Evolutionary conservation across 2,888 invertebrate genomes (phyloP).

Genomic region (Tachystola acroxantha): DNA sequence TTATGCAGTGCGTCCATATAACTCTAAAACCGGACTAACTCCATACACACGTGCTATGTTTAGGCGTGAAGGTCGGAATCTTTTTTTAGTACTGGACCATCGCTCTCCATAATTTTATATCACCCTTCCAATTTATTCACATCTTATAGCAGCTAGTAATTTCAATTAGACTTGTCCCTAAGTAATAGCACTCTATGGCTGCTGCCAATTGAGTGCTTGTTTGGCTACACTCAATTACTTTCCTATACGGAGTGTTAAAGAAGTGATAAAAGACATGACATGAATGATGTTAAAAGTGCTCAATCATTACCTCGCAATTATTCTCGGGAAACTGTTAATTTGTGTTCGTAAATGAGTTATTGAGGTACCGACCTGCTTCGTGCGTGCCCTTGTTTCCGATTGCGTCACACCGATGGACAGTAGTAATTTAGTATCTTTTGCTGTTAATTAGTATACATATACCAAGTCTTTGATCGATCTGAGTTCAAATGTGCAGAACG

Average conservation of each 20-base stretch:
- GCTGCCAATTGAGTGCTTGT: conserved; percentile 61
- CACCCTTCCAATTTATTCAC: background rate
- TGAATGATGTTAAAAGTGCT: no score
- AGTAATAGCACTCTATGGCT: conserved; percentile 45
- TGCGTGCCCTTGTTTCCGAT: no score
- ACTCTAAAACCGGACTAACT: background rate
- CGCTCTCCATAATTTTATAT: background rate
- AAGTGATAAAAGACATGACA: no score
- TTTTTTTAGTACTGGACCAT: background rate
- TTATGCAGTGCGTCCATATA: no score
- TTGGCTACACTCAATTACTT: conserved; percentile 55
- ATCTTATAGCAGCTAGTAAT: conserved; percentile 44
- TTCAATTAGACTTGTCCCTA: conserved; percentile 57
- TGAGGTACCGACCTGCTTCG: no score
- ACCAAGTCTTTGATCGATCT: no score
- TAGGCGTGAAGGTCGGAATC: background rate
- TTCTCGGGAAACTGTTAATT: no score
- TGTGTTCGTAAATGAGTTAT: no score
- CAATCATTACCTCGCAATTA: no score
- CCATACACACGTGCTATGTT: background rate
- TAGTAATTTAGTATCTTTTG: no score
- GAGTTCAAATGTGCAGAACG: background rate
- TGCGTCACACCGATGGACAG: no score
- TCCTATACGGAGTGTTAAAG: conserved; percentile 24
- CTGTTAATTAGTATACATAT: no score